phyloP scores from a whole-genome alignment of 1,140 invertebrate genomes.

The Ostrea denselamellosa region DNA sequence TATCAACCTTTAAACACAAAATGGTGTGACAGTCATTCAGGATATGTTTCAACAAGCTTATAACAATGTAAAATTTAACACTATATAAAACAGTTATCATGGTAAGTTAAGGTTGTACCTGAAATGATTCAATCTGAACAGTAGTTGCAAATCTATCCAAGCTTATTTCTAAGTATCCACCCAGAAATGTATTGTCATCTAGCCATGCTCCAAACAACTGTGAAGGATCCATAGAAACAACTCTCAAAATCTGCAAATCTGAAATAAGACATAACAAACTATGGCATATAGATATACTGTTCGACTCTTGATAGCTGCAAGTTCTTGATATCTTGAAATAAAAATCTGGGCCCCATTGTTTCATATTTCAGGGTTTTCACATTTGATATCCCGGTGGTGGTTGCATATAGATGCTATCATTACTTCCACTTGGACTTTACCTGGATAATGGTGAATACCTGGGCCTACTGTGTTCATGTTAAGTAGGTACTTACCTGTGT shows the following conservation, averaged over 20 bases:
- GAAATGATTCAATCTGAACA: constrained; percentile 68
- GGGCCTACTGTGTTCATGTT: too few species aligned
- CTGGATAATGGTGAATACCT: too few species aligned
- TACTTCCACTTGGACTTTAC: too few species aligned
- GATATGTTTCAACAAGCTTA: neutral
- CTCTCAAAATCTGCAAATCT: constrained; percentile 65
- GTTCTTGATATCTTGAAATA: too few species aligned
- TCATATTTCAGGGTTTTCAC: too few species aligned
- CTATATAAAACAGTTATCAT: neutral
- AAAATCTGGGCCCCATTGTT: too few species aligned
- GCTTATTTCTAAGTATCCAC: constrained; percentile 66
- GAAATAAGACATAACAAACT: constrained; percentile 36
- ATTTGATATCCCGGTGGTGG: too few species aligned
- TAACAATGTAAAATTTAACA: neutral
- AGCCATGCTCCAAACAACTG: constrained; percentile 70
- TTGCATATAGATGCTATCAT: too few species aligned
- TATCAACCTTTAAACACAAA: constrained; percentile 28
- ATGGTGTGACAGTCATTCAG: neutral
- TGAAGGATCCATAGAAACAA: constrained; percentile 69
- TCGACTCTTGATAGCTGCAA: too few species aligned
- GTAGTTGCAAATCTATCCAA: constrained; percentile 66
- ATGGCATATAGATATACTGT: neutral
- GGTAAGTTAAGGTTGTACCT: constrained; percentile 47
- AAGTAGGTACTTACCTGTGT: too few species aligned
- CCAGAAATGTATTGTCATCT: constrained; percentile 65